A percentile compares a stretch with the other conserved stretches of the same genome.
These are phyloP conservation scores for Galago senegalensis DNA, from an alignment of 2,797 vertebrate genomes.

Conservation along the genomic window DNA sequence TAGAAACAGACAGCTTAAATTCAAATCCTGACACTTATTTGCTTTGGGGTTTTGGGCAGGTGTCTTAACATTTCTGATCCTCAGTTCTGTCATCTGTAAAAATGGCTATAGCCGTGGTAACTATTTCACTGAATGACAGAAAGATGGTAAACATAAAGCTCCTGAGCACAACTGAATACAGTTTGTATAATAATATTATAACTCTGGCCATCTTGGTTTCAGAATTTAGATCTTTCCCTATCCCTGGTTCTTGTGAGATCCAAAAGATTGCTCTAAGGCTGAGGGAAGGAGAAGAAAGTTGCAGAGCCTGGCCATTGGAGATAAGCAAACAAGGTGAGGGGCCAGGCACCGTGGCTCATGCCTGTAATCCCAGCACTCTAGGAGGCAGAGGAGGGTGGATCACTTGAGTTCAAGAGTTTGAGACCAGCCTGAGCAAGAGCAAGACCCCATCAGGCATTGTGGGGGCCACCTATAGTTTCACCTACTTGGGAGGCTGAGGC, in stretches of 20 bases:
- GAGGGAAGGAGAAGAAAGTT: not conserved
- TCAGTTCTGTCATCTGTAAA: constrained; percentile 45
- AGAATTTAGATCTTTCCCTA: not conserved
- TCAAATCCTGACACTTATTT: constrained; percentile 49
- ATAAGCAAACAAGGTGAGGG: not conserved
- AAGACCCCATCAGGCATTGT: too few relatives aligned
- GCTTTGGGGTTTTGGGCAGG: not conserved
- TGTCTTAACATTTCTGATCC: not conserved
- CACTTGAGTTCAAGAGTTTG: too few relatives aligned
- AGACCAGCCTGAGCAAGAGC: too few relatives aligned
- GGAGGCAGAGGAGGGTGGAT: too few relatives aligned
- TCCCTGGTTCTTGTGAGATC: not conserved
- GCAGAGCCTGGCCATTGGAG: not conserved
- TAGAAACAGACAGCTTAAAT: not conserved
- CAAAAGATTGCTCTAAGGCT: not conserved
- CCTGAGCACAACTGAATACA: not conserved
- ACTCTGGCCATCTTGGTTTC: not conserved
- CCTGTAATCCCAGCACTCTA: too few relatives aligned
- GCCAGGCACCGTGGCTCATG: too few relatives aligned
- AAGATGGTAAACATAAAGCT: not conserved
- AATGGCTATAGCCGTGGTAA: not conserved
- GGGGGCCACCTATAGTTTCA: too few relatives aligned
- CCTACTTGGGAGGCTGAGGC: too few relatives aligned
- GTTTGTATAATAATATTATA: constrained; percentile 23
- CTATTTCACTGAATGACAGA: not conserved